phyloP scores from a whole-genome alignment of 2,113 vertebrate species.

The Ophthalmolycus amberensis region DNA sequence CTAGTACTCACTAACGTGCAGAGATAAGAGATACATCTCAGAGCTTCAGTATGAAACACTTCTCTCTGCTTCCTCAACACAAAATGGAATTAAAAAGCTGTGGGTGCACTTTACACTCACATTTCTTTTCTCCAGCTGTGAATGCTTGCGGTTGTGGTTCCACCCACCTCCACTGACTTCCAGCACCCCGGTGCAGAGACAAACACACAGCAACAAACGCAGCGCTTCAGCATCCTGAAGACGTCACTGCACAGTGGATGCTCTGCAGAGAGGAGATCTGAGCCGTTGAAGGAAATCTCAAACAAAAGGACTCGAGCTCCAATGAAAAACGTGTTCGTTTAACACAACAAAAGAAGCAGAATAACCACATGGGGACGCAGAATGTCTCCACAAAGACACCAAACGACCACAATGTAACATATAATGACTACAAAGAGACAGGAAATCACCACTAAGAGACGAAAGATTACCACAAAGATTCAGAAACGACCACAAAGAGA shows the following conservation, averaged over 20 bases:
- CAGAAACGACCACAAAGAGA: neutral
- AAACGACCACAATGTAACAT: neutral
- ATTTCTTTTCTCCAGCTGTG: neutral
- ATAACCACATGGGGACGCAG: neutral
- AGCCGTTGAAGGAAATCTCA: neutral
- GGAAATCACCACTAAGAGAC: neutral
- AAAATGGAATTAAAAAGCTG: neutral
- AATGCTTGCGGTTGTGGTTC: neutral
- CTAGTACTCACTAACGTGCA: neutral
- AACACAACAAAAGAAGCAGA: neutral
- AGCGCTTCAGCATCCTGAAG: neutral
- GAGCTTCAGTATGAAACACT: neutral
- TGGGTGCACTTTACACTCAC: neutral
- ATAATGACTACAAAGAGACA: neutral
- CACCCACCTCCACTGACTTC: neutral
- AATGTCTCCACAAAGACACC: neutral
- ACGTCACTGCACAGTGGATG: neutral
- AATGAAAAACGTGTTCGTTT: neutral
- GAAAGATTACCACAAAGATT: neutral
- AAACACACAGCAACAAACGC: neutral
- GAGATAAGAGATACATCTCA: neutral
- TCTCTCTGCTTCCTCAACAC: neutral
- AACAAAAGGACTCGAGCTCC: neutral
- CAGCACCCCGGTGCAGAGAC: slow-evolving; percentile 20
- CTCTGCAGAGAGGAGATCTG: neutral